These are phyloP conservation scores for Drosophila paracracens DNA, from an alignment of 2,888 invertebrate species.

Conservation along the genomic window DNA sequence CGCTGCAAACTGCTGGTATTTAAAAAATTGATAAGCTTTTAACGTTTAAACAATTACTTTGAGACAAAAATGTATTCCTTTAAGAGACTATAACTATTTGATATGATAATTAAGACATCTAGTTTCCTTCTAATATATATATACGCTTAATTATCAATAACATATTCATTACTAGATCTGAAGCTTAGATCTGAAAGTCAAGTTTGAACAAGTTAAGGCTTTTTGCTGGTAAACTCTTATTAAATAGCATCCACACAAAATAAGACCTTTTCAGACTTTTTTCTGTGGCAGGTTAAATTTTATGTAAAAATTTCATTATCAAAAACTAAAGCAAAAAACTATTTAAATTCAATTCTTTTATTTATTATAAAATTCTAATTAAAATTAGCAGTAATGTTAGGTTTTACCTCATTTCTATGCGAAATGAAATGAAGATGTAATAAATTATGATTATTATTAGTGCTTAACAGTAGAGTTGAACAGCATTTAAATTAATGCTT, in stretches of 20 bases:
- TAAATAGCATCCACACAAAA: not conserved
- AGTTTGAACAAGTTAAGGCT: not conserved
- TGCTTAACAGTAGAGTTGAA: conserved; percentile 8
- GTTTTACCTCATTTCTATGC: conserved; percentile 38
- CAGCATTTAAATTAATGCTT: conserved; percentile 14
- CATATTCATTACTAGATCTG: not conserved
- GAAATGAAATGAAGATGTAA: conserved; percentile 37
- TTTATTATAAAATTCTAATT: conserved; percentile 37
- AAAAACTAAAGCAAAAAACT: not conserved
- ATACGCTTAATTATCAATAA: not conserved
- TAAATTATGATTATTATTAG: conserved; percentile 62
- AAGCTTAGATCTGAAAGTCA: not conserved
- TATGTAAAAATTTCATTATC: not conserved
- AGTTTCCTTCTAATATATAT: not conserved
- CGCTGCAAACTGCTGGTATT: not conserved
- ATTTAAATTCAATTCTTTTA: conserved; percentile 16
- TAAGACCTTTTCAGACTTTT: too few species aligned
- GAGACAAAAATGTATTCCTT: too few species aligned
- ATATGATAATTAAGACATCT: not conserved
- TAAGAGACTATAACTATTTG: too few species aligned
- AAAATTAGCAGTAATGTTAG: conserved; percentile 44
- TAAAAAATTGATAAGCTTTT: too few species aligned
- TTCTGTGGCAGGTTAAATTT: not conserved
- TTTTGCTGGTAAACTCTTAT: not conserved
- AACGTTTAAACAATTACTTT: too few species aligned